Base-by-base conservation (phyloP, 2,888 invertebrate species). In the Dicyrtoma fusca region DNA sequence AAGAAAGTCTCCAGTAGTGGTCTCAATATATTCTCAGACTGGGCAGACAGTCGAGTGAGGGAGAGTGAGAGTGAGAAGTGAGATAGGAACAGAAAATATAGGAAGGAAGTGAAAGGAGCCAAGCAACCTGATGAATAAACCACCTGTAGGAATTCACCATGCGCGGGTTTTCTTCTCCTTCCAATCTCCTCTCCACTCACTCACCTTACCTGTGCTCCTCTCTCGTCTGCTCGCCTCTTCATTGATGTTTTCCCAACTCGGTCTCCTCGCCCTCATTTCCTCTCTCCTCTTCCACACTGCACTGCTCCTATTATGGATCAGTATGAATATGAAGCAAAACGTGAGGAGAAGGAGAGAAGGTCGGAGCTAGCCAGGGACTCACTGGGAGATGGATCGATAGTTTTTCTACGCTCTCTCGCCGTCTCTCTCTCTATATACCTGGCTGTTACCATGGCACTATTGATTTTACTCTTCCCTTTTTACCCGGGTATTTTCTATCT, bases 111-210 rank as follows among this genome's bases (percentile, higher is more conserved):
- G 34, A 34, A 34, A 34, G 34, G 34, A 34, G 34, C 34, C 34
- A 3, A 75, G 69, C 76, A 74, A 77, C 77, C 77, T 77, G 75
- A 77, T 77, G 76, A 75, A 74, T 70, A 73, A 75, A 77, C 77
- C 77, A 77, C 77, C 77, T 77, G 77, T 77, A 76, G 75, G 77
- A 77, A 64, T 62, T 69, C 69, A 61, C 61, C 71, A 71, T 63
- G 71, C 63, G 71, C 63, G 71, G 63, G 59, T 71, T 51, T 19
- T n/a, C 19, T n/a, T 34, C 53, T 44, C 45, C 21, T 14, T 47
- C 69, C n/a, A 10, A 13, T n/a, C 45, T 26, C 51, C 26, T 23
- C 21, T 49, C n/a, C 53, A 17, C 10, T 51, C 26, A n/a, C 53
- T 66, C 66, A 6, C 1, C 13, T 10, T 64, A n/a, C 14, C 47